Evolutionary conservation across 1,140 invertebrate genomes (phyloP), one percentile per base, ranked within the genome.

Genomic region (Artemia franciscana): DNA sequence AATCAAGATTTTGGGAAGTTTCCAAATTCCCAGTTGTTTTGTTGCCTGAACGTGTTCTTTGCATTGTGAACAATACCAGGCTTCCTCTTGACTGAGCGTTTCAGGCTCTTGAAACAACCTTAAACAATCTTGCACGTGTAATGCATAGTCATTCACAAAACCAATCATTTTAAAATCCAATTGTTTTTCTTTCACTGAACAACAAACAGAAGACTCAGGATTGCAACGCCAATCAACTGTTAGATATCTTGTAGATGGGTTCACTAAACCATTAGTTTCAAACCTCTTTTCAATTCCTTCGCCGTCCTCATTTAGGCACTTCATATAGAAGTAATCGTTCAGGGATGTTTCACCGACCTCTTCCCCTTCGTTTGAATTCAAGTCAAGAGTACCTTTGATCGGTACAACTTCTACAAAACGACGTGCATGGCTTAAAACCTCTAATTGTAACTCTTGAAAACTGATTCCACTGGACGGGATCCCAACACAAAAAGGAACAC

Each of bases 21-120:
- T 66, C 71, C 73, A 76, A 27, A 76, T 62, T 61, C 69, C 67
- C 65, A 76, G 67, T 65, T 73, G 69, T 68, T 76, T 76, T 5
- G 72, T 74, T 0, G 75, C 75, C 67, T 75, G 71, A 25, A 71
- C 68, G 39, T 73, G 71, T 61, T 70, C 68, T 66, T 75, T 74
- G 64, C 75, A 76, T 64, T 64, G 66, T 7, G 65, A 65, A 64
- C 70, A 66, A 18, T 70, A 76, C 78, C 78, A 79, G 18, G 77
- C 73, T 66, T 79, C 76, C 58, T 78, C 75, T 59, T 72, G 73
- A 39, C 69, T 73, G 58, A 79, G 69, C 24, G 73, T 68, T 69
- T 79, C 78, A 7, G 78, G 77, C 67, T 79, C 75, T 15, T 75
- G 78, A 66, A 79, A 78, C 57, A 77, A 65, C 15, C 73, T 69